A percentile compares a stretch with the other conserved stretches of the same genome.
Evolutionary conservation across 2,888 invertebrate species (phyloP).

Genomic region (Protodeltote pygarga): DNA sequence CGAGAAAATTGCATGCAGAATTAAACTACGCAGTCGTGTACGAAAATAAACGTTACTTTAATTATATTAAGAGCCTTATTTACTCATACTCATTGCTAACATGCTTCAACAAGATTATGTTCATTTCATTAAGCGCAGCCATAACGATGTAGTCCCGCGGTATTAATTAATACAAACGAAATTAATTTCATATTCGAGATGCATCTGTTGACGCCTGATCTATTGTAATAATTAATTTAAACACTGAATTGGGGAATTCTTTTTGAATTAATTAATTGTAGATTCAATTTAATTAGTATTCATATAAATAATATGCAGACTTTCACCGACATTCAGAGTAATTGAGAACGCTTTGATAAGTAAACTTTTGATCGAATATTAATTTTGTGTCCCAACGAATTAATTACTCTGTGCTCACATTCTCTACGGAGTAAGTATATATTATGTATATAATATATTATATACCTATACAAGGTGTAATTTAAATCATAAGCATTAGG

Average conservation of each 20-base stretch:
- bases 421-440: too few species aligned
- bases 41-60: slow-evolving; percentile 22
- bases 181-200: slow-evolving; percentile 27
- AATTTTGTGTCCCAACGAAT: too few species aligned
- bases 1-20: slow-evolving; percentile 19
- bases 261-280: neutral
- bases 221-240: slow-evolving; percentile 1
- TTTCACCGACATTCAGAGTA: too few species aligned
- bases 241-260: slow-evolving; percentile 1
- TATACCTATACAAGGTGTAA: too few species aligned
- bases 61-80: slow-evolving; percentile 31
- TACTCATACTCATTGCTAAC: slow-evolving; percentile 26
- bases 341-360: too few species aligned
- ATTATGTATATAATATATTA: too few species aligned
- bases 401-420: too few species aligned
- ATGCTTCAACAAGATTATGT: slow-evolving; percentile 37
- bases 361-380: too few species aligned
- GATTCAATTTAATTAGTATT: too few species aligned
- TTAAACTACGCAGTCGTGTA: slow-evolving; percentile 15
- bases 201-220: slow-evolving; percentile 13
- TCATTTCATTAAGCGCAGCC: slow-evolving; percentile 42
- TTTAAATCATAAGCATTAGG: too few species aligned
- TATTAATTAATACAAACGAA: slow-evolving; percentile 40
- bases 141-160: slow-evolving; percentile 30
- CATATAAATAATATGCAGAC: too few species aligned